Evolutionary conservation across 2,888 invertebrate genomes (phyloP), one percentile per base, ranked within the genome.

Genomic region (Spisula solida): DNA sequence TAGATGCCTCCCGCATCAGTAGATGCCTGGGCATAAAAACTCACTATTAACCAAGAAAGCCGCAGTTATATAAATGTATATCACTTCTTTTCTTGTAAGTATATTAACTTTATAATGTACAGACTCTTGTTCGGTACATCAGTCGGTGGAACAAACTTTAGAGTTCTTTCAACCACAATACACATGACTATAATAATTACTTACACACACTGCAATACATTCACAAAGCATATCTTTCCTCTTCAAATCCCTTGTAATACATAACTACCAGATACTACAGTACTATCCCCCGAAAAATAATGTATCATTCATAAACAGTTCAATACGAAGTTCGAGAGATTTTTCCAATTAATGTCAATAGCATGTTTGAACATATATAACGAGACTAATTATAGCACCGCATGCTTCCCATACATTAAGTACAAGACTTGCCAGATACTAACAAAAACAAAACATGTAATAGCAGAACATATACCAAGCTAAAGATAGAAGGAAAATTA

Each of bases 401-500:
- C 60, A 66, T n/a, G 60, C 25, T 25, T 25, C 60, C 60, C 25
- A 66, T 25, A 66, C 60, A 25, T 66, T 66, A 66, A 66, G 60
- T 66, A 25, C 60, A 66, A 66, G 25, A 66, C 25, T 25, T 66
- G n/a, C 25, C 60, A 12, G 25, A 25, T 66, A 8, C 10, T n/a
- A 66, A n/a, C 56, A 56, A 66, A 66, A 66, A 66, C n/a, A 25
- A 66, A 66, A 66, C 60, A 66, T 66, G 25, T 25, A 25, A 66
- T 66, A 66, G 60, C 60, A 75, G 75, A 34, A 75, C 34, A 31
- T 34, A 31, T 31, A 75, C 18, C 75, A 75, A 34, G 29, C 34
- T 31, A 60, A 12, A 82, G 66, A 56, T 82, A 82, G 82, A 66
- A 31, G 48, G 66, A 82, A 81, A 82, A 82, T 82, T 70, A 70